phyloP scores from a whole-genome alignment of 2,888 invertebrate species.

The Ptychoptera contaminata region DNA sequence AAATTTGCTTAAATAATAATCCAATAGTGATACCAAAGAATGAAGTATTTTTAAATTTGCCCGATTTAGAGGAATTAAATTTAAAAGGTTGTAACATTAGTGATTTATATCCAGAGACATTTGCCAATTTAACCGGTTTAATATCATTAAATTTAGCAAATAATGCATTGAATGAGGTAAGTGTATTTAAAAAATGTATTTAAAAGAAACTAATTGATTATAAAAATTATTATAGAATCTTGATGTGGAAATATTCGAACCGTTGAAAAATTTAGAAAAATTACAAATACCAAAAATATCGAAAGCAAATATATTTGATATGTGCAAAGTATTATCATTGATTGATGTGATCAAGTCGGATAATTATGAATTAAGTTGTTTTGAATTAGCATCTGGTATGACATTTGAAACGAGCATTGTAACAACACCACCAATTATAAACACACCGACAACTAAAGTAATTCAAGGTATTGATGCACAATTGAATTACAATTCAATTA shows the following conservation, averaged over 20 bases:
- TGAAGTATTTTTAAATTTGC: slow-evolving; percentile 23
- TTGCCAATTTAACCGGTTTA: slow-evolving; percentile 23
- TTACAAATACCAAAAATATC: slow-evolving; percentile 26
- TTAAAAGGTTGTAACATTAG: slow-evolving; percentile 27
- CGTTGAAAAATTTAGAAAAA: slow-evolving; percentile 24
- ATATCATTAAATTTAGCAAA: slow-evolving; percentile 24
- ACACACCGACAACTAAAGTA: not conserved
- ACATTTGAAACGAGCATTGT: slow-evolving; percentile 27
- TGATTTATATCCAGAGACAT: slow-evolving; percentile 24
- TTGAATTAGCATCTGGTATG: slow-evolving; percentile 23
- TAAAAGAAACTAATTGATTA: slow-evolving; percentile 5
- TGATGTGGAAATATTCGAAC: slow-evolving; percentile 27
- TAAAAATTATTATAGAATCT: slow-evolving; percentile 20
- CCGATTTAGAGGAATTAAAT: slow-evolving; percentile 21
- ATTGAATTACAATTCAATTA: not conserved
- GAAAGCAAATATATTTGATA: slow-evolving; percentile 17
- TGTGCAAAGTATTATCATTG: slow-evolving; percentile 24
- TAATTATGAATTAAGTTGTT: slow-evolving; percentile 28
- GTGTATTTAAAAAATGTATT: slow-evolving; percentile 3
- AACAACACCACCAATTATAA: not conserved
- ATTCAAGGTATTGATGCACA: not conserved
- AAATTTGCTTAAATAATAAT: slow-evolving; percentile 28
- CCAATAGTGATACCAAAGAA: slow-evolving; percentile 20
- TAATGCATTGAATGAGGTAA: slow-evolving; percentile 26
- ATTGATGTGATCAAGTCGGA: slow-evolving; percentile 28